Evolutionary conservation across 2,888 invertebrate genomes (phyloP), one percentile per base, ranked within the genome.

Genomic region (Selenia dentaria): DNA sequence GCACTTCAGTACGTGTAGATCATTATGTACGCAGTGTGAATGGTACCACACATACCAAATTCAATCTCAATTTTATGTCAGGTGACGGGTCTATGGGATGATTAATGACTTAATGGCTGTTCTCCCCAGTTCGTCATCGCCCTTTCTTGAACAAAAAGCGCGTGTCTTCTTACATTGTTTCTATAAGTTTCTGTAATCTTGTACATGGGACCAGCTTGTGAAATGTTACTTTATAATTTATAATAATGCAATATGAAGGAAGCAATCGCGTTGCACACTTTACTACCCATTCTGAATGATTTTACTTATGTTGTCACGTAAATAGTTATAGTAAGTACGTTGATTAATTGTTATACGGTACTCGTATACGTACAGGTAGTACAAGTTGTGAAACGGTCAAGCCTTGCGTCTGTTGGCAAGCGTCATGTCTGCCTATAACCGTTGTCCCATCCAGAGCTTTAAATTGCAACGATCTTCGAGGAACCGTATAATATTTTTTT

Each of bases 91-190:
- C 31, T 32, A 35, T 31, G 14, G 26, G 14, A 45, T 57, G 45
- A 57, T 54, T 50, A 57, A 57, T 28, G 51, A 32, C 34, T 49
- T 45, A 41, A 57, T 51, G 49, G 40, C 37, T 32, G 27, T 49
- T 49, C n/a, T n/a, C 44, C 38, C 41, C 43, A 28, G 33, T 25
- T 18, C 11, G 14, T 9, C 16, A 12, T 26, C 13, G 11, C 16
- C 25, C 6, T 27, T 27, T 14, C 18, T 32, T 31, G 6, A 29
- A 12, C 6, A 16, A 32, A 43, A 26, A 26, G 2, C 18, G 4
- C 5, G 10, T 20, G 12, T 37, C 12, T 1, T 8, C 18, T 2
- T 24, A n/a, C 12, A 16, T 22, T 34, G 24, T 24, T 4, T 6
- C 24, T 8, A 24, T n/a, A 24, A n/a, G 2, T n/a, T 8, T n/a